Conservation (phyloP, 2,797 vertebrate genomes). For the Cynopterus sphinx region DNA sequence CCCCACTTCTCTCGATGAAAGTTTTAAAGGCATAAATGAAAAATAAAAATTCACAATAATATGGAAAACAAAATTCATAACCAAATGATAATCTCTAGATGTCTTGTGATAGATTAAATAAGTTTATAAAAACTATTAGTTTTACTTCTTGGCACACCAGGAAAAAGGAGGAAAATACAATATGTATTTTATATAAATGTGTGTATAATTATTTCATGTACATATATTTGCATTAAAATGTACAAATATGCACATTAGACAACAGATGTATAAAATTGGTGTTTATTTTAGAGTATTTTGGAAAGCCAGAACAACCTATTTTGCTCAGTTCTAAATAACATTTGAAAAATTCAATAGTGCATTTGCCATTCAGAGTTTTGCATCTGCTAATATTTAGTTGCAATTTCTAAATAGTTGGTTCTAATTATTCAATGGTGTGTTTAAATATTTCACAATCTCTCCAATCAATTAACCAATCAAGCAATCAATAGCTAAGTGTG, state of each 20-base stretch:
- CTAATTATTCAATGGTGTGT: not conserved
- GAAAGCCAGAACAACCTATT: not conserved
- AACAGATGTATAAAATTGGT: not conserved
- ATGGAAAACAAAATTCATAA: not conserved
- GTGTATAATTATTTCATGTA: not conserved
- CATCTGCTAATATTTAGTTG: not conserved
- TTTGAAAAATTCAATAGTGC: conserved; percentile 13
- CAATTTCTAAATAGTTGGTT: conserved; percentile 27
- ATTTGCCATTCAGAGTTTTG: conserved; percentile 6
- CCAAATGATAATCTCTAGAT: not conserved
- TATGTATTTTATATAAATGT: not conserved
- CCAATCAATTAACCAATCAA: not conserved
- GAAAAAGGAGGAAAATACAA: not conserved
- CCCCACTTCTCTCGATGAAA: not conserved
- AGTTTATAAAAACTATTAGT: not conserved
- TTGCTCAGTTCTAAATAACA: not conserved
- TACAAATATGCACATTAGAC: not conserved
- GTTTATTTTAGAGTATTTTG: not conserved
- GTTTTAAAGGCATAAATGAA: not conserved
- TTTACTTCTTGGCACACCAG: not conserved
- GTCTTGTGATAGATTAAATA: not conserved
- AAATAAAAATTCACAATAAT: not conserved
- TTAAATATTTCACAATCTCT: conserved; percentile 52
- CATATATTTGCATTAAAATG: not conserved
- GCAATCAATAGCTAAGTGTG: not conserved